Evolutionary conservation across 2,888 invertebrate genomes (phyloP), one percentile per base, ranked within the genome.

Genomic region (Drosophila monieri): DNA sequence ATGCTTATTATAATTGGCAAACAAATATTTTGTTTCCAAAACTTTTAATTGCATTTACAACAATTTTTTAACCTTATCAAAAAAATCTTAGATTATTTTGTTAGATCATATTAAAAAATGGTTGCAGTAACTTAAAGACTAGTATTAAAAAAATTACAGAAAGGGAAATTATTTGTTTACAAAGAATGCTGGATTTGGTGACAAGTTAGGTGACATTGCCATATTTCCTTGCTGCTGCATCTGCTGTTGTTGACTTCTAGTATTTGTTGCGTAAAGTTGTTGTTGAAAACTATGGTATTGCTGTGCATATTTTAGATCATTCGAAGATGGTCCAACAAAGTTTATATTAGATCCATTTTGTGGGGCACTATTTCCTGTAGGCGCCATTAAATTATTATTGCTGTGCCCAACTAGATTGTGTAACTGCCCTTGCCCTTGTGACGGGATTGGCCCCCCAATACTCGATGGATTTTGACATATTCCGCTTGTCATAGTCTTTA

Each of bases 201-300:
- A 90, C 8, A 85, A 67, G 67, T 89, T 89, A 23, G 85, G 80
- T 3, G 79, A 77, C 77, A 88, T 86, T 12, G 87, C 75, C 18
- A 89, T 81, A 32, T 76, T 80, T n/a, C 76, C 46, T 25, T 66
- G 66, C 27, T 70, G 67, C 55, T 78, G 83, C 12, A 78, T 80
- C 54, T 78, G 77, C 15, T 71, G 74, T 23, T 89, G 87, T 80
- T 94, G 94, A 90, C 94, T 94, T 77, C 95, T 93, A 41, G 95
- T 95, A 76, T 95, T 94, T 9, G 97, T 98, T 71, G 98, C 97
- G 92, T 98, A 98, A 79, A 98, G 92, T 92, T 97, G 97, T 91
- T 98, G 98, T 90, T 98, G 98, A 93, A 98, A 98, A 92, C 97
- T 97, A 92, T 97, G 97, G 93, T 96, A 98, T 93, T 97, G 97